Base-by-base conservation (phyloP, 1,140 invertebrate genomes). In the Ceratosolen solmsi region DNA sequence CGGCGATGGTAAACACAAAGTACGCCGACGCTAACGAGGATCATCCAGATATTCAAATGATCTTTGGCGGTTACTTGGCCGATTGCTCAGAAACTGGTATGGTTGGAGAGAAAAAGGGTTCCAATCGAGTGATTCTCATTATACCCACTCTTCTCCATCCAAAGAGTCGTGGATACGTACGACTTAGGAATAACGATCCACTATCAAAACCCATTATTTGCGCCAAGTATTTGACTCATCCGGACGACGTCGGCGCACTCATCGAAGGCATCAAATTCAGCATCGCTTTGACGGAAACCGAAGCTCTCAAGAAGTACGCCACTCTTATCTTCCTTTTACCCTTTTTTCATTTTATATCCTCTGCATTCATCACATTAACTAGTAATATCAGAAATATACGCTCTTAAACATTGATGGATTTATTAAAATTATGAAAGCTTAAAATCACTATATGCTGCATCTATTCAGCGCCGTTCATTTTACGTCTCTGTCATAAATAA, bases 21-120 rank as follows among this genome's bases (percentile, higher is more conserved):
- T 97, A 95, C 88, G 94, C 95, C 1, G 94, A 97, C 85, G 93
- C 94, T 0, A 91, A 91, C 0, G 94, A 95, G 1, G 96, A 97
- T 87, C 93, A 95, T 87, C 97, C 97, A 0, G 97, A 98, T 87
- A 90, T 97, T 0, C 96, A 98, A 87, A 93, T 96, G 51, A 97
- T 97, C 91, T 97, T 97, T 87, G 94, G 96, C 11, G 96, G 96
- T 0, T 96, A 96, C 86, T 89, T 96, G 60, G 96, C 96, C 0
- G 95, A 96, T 86, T 97, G 96, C 85, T 95, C 96, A 8, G 94
- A 94, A 86, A 96, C 96, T 0, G 96, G 96, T n/a, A 96, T 96
- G 93, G 95, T 96, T 9, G 95, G 96, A 0, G 96, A 96, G 87
- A 91, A 93, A 56, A 91, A 92, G 41, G 89, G 90, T 13, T 87